Conservation (phyloP, 1,140 invertebrate species). For the Trichoplusia ni region DNA sequence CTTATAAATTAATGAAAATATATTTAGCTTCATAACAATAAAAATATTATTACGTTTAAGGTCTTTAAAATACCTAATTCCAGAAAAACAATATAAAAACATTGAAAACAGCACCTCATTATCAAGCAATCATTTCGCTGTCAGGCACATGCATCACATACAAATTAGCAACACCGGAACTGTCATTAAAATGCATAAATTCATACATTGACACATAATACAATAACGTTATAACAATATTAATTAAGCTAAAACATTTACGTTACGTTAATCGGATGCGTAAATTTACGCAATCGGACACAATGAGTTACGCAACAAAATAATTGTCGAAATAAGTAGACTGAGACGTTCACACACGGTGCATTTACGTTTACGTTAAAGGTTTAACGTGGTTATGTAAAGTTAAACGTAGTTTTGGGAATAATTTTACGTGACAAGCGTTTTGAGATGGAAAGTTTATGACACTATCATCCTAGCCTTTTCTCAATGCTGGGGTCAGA, state of each 20-base stretch:
- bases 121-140: too few relatives aligned
- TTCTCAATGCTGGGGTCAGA: too few relatives aligned
- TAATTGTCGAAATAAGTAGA: constrained; percentile 18
- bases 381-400: constrained; percentile 7
- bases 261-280: constrained; percentile 19
- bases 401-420: not conserved
- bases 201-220: not conserved
- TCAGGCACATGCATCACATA: constrained; percentile 1
- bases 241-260: constrained; percentile 1
- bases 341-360: constrained; percentile 26
- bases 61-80: too few relatives aligned
- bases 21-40: too few relatives aligned
- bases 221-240: not conserved
- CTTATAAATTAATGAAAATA: too few relatives aligned
- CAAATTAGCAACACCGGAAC: constrained; percentile 6
- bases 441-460: too few relatives aligned
- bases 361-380: constrained; percentile 2
- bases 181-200: not conserved
- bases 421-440: too few relatives aligned
- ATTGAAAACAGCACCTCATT: too few relatives aligned
- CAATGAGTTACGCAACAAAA: constrained; percentile 15
- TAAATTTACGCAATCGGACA: constrained; percentile 10
- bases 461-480: too few relatives aligned
- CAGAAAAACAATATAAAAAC: too few relatives aligned
- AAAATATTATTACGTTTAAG: too few relatives aligned